Evolutionary conservation across 2,113 vertebrate genomes (phyloP), one percentile per base, ranked within the genome.

Genomic region (Embiotoca jacksoni): DNA sequence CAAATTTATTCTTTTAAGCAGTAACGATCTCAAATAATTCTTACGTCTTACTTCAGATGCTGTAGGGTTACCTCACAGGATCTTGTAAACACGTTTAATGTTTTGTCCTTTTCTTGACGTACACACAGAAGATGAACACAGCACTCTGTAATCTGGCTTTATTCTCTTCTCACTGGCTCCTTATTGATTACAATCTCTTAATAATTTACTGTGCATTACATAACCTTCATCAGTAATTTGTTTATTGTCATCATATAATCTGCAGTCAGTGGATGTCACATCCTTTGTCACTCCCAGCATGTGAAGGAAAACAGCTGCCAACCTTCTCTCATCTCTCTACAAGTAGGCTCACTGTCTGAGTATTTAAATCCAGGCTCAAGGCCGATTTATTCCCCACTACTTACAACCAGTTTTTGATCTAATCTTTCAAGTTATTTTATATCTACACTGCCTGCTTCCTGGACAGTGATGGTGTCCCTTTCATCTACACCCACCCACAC

Each of bases 261-360:
- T 68, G 52, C 52, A 16, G 31, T 60, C 64, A 58, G 16, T 41
- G 44, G 39, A 32, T 59, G 66, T 77, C 67, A 77, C 52, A 74
- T 62, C 46, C 11, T 50, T 36, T 62, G 59, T 83, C 13, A 73
- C 58, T 78, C 64, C 9, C 56, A 53, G 67, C 59, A 30, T 53
- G 16, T 16, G 41, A 65, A 73, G 4, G 49, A 37, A 65, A 81
- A 67, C 76, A 78, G 71, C 63, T 67, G 52, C 62, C 50, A 67
- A 47, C 53, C 37, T 10, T 31, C 7, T 54, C 61, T 73, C 41
- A 30, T 60, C 46, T 35, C 66, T 58, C 7, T 9, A 41, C 10
- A 61, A 55, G 44, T 35, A 31, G 36, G 16, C 32, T 75, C 44
- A 32, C 9, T 1, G 62, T 56, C 33, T 74, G 32, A 2, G 49